A percentile compares a stretch with the other conserved stretches of the same genome.
These are phyloP conservation scores for Syrrhaptes paradoxus DNA, from an alignment of 2,113 vertebrate genomes.

Conservation along the genomic window DNA sequence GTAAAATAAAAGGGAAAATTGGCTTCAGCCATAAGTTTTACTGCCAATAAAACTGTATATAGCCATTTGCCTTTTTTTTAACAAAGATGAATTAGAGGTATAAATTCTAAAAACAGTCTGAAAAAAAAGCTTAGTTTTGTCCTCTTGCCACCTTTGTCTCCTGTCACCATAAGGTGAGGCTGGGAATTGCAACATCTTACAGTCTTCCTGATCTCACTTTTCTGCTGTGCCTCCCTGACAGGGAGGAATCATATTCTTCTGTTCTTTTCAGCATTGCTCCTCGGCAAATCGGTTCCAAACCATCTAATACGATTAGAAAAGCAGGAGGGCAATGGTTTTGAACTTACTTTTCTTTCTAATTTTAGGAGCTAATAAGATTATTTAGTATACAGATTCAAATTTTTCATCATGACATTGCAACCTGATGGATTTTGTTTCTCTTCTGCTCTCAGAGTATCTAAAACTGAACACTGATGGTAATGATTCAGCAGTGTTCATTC, in stretches of 20 bases:
- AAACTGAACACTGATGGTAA: not conserved
- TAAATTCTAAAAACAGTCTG: not conserved
- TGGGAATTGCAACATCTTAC: not conserved
- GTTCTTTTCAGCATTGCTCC: not conserved
- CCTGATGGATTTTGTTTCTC: not conserved
- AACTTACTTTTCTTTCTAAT: constrained; percentile 6
- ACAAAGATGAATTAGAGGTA: not conserved
- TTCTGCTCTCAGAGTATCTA: not conserved
- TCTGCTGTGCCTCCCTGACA: not conserved
- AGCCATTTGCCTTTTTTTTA: constrained; percentile 15
- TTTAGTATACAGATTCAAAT: not conserved
- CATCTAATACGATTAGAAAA: not conserved
- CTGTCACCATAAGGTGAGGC: not conserved
- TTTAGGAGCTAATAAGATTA: not conserved
- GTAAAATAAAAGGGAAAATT: constrained; percentile 62
- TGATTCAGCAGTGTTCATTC: not conserved
- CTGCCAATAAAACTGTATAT: constrained; percentile 40
- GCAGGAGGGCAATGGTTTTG: not conserved
- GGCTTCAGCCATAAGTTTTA: constrained; percentile 40
- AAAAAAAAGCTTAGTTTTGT: not conserved
- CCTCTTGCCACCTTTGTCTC: constrained; percentile 14
- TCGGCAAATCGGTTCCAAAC: not conserved
- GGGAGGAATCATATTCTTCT: not conserved
- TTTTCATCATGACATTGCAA: not conserved
- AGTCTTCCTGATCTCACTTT: not conserved